phyloP scores from a whole-genome alignment of 1,140 invertebrate genomes.

The Drosophila repletoides region DNA sequence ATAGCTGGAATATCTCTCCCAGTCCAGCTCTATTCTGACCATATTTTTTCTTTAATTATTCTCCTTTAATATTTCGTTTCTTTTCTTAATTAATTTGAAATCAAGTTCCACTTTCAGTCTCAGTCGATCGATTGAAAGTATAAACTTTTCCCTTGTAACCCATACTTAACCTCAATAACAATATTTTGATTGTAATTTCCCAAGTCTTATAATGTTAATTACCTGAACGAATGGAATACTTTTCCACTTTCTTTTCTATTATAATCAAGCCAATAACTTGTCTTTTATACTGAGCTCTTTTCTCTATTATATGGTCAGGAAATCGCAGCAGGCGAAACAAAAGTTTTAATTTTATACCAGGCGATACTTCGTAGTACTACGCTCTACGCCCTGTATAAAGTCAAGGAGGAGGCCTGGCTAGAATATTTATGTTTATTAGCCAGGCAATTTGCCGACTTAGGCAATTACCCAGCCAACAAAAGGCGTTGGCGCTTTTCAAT shows the following conservation, averaged over 20 bases:
- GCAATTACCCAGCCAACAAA: slow-evolving; percentile 47
- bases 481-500: slow-evolving; percentile 51
- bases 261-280: slow-evolving; percentile 11
- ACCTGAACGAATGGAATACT: neutral
- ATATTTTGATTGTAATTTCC: slow-evolving; percentile 1
- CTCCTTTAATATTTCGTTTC: no score
- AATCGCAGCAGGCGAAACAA: slow-evolving; percentile 5
- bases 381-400: neutral
- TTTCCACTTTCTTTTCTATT: neutral
- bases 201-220: slow-evolving; percentile 13
- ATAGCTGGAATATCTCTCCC: no score
- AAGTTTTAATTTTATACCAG: slow-evolving; percentile 1
- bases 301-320: slow-evolving; percentile 8
- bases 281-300: neutral
- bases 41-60: neutral
- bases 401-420: neutral
- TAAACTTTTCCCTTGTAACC: no score
- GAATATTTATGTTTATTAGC: slow-evolving; percentile 54
- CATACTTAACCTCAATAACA: no score
- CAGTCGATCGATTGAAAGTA: no score
- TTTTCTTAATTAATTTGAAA: neutral
- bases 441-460: slow-evolving; percentile 48
- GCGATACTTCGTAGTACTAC: no score
- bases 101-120: no score
- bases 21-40: no score